Conservation (phyloP, 2,888 invertebrate species). For the Thelaira solivaga region DNA sequence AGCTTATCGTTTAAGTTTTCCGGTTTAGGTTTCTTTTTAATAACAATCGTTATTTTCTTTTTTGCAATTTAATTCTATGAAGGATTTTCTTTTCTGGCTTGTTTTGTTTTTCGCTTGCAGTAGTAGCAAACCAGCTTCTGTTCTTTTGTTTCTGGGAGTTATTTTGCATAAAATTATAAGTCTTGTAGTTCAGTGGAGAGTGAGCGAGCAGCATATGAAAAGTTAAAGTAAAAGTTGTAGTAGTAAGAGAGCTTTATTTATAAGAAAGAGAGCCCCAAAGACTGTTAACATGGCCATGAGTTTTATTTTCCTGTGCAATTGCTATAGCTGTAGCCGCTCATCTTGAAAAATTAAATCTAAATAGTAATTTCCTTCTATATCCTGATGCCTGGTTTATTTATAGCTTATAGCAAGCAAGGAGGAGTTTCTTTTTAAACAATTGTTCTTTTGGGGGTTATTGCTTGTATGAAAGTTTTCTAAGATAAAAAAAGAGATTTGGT, state of each 20-base stretch:
- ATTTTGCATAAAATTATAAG: too few relatives aligned
- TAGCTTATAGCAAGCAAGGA: too few relatives aligned
- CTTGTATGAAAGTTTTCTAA: not conserved
- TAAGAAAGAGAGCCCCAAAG: too few relatives aligned
- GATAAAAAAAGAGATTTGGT: not conserved
- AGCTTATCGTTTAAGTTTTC: constrained; percentile 60
- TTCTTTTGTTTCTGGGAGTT: too few relatives aligned
- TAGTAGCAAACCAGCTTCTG: too few relatives aligned
- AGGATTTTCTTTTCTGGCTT: constrained; percentile 1
- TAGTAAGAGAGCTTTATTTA: too few relatives aligned
- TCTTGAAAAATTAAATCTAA: constrained; percentile 35
- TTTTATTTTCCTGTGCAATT: not conserved
- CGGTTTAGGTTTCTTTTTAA: constrained; percentile 9
- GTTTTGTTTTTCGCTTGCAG: not conserved
- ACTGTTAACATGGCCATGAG: constrained; percentile 3
- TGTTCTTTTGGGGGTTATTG: constrained; percentile 6
- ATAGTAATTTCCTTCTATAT: constrained; percentile 55
- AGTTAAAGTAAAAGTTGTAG: too few relatives aligned
- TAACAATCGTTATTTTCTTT: constrained; percentile 26
- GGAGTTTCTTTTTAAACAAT: not conserved
- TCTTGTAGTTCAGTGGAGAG: too few relatives aligned
- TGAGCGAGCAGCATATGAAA: too few relatives aligned
- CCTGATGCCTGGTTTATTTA: constrained; percentile 26
- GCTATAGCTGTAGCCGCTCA: not conserved
- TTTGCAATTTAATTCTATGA: too few relatives aligned